Conservation (phyloP, 2,797 vertebrate species). For the Phalloptychus januarius region DNA sequence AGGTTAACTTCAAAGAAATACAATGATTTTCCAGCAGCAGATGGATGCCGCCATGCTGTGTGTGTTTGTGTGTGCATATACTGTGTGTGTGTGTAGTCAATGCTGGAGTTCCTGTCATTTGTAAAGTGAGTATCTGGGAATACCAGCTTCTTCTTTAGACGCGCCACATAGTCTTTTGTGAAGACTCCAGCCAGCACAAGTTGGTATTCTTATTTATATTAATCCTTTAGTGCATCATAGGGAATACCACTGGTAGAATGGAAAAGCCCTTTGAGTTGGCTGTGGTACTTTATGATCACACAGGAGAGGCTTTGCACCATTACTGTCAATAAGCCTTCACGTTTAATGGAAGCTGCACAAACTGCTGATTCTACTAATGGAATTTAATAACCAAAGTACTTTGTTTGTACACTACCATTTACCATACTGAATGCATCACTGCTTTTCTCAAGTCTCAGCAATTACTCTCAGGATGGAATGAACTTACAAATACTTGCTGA, state of each 20-base stretch:
- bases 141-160: constrained; percentile 49
- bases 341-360: constrained; percentile 48
- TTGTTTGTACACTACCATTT: constrained; percentile 2
- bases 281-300: constrained; percentile 29
- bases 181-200: constrained; percentile 62
- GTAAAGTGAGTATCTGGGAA: constrained; percentile 53
- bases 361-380: constrained; percentile 46
- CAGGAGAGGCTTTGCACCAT: neutral
- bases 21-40: constrained; percentile 51
- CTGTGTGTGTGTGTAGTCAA: neutral
- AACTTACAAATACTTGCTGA: neutral
- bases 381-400: constrained; percentile 29
- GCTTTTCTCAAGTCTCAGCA: neutral
- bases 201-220: constrained; percentile 62
- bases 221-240: constrained; percentile 58
- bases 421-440: constrained; percentile 1
- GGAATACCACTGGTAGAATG: constrained; percentile 41
- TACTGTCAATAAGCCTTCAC: constrained; percentile 35
- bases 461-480: neutral
- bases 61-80: neutral
- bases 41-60: constrained; percentile 15
- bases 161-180: constrained; percentile 65
- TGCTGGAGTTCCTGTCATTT: constrained; percentile 30
- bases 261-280: constrained; percentile 37
- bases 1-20: constrained; percentile 23